Conservation (phyloP, 1,140 invertebrate genomes). For the Penaeus chinensis region DNA sequence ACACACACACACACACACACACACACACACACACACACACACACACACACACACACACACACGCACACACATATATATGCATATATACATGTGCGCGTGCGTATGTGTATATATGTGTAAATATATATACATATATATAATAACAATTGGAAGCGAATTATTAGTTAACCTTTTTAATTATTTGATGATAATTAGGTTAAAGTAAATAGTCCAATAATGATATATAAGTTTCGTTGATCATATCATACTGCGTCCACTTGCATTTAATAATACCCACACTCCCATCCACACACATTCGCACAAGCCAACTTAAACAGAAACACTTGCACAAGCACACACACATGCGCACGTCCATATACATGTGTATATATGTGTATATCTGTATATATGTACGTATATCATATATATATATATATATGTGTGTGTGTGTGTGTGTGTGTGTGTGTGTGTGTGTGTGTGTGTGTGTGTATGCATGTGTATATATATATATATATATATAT, state of each 20-base stretch:
- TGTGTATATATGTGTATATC: neutral
- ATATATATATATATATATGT: slow-evolving; percentile 21
- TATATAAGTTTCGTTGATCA: too few relatives aligned
- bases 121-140: slow-evolving; percentile 3
- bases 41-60: neutral
- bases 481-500: too few relatives aligned
- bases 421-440: neutral
- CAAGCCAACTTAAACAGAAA: neutral
- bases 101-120: neutral
- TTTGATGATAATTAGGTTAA: too few relatives aligned
- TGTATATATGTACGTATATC: neutral
- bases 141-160: too few relatives aligned
- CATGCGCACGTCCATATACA: neutral
- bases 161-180: too few relatives aligned
- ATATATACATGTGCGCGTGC: neutral
- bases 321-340: neutral
- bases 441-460: slow-evolving; percentile 1
- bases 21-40: neutral
- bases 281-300: neutral
- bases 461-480: neutral
- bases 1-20: neutral
- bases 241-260: too few relatives aligned
- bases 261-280: neutral
- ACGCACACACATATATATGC: neutral
- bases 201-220: too few relatives aligned